Conservation (phyloP, 2,113 vertebrate genomes). For the Pelodiscus sinensis region DNA sequence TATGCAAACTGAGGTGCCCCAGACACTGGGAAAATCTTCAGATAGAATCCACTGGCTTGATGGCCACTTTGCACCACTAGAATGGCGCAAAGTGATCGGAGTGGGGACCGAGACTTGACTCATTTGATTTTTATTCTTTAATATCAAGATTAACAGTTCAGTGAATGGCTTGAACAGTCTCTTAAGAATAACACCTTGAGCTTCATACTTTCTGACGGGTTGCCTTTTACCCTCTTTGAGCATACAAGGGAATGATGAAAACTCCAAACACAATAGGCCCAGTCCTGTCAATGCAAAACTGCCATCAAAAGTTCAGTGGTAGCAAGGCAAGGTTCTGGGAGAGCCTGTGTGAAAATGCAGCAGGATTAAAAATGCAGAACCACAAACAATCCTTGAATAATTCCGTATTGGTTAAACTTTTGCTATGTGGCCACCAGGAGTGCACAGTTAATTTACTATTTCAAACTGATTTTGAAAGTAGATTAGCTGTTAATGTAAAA, state of each 20-base stretch:
- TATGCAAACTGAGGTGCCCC: background rate
- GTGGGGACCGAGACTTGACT: background rate
- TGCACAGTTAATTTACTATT: conserved; percentile 50
- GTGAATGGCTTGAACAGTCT: background rate
- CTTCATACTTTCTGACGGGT: background rate
- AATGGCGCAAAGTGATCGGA: background rate
- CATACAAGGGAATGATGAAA: background rate
- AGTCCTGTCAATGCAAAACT: conserved; percentile 38
- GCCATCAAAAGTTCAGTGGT: background rate
- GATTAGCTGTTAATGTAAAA: conserved; percentile 63
- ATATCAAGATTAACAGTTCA: background rate
- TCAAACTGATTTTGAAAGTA: conserved; percentile 62
- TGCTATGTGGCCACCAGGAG: background rate
- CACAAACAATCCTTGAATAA: background rate
- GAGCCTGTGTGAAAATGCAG: conserved; percentile 40
- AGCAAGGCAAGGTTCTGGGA: background rate
- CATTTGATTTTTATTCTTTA: background rate
- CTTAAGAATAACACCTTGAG: background rate
- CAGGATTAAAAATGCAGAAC: conserved; percentile 23
- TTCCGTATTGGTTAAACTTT: background rate
- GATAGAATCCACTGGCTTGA: background rate
- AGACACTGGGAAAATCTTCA: background rate
- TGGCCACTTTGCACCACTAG: background rate
- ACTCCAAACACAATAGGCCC: background rate
- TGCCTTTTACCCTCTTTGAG: conserved; percentile 12